Evolutionary conservation across 2,797 vertebrate species (phyloP).

Genomic region (Hippopotamyrus pictus): DNA sequence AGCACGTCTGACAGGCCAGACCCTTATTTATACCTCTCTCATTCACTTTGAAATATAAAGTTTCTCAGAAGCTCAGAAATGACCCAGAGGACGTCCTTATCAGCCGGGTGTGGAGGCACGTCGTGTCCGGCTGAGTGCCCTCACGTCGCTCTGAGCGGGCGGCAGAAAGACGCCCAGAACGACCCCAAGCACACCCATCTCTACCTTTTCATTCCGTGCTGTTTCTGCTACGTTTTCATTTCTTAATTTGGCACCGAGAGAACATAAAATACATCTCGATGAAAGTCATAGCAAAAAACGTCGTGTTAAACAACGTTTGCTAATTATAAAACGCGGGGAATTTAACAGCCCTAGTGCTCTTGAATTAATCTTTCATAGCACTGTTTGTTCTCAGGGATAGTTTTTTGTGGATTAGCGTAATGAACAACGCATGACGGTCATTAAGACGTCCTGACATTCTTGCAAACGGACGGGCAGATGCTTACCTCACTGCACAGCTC

Average conservation of each 20-base stretch:
- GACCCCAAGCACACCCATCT: neutral
- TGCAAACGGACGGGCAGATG: neutral
- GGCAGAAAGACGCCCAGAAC: neutral
- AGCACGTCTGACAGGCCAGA: constrained; percentile 53
- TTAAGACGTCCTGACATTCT: neutral
- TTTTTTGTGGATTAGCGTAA: neutral
- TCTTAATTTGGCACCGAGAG: neutral
- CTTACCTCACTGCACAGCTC: neutral
- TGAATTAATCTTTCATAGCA: neutral
- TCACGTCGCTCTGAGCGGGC: neutral
- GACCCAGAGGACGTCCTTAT: constrained; percentile 36
- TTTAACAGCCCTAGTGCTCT: neutral
- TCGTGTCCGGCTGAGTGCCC: constrained; percentile 29
- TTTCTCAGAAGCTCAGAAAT: constrained; percentile 37
- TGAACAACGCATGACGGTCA: neutral
- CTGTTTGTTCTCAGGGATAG: neutral
- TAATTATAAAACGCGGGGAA: neutral
- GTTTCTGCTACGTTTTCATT: neutral
- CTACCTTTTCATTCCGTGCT: neutral
- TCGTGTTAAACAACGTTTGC: neutral
- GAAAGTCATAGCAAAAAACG: neutral
- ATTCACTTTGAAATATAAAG: constrained; percentile 46
- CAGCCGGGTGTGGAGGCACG: constrained; percentile 19
- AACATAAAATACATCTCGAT: neutral
- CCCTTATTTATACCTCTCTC: constrained; percentile 50